Conservation (phyloP, 2,888 invertebrate genomes). For the Lamellibrachia satsuma region DNA sequence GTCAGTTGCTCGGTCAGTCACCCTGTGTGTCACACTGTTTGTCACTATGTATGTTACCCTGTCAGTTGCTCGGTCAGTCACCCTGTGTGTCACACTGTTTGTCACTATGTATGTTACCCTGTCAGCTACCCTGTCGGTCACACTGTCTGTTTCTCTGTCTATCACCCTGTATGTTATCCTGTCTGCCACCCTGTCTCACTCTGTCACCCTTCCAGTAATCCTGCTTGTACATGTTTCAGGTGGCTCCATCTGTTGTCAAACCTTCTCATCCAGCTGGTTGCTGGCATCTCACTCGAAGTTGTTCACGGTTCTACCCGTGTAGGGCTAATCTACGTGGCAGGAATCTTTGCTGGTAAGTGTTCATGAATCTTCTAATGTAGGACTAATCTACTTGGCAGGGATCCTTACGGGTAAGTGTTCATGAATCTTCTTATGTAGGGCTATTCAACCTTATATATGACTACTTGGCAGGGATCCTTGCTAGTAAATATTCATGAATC, state of each 20-base stretch:
- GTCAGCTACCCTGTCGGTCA: too few relatives aligned
- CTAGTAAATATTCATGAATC: background rate
- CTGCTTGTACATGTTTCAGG: conserved; percentile 26
- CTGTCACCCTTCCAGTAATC: background rate
- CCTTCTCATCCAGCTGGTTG: conserved; percentile 89
- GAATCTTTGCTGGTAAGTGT: conserved; percentile 73
- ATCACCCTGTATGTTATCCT: background rate
- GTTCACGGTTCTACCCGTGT: conserved; percentile 81
- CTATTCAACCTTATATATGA: conserved; percentile 72
- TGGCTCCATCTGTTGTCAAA: conserved; percentile 81
- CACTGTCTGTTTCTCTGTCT: too few relatives aligned
- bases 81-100: too few relatives aligned
- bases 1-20: too few relatives aligned
- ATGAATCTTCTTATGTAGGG: conserved; percentile 44
- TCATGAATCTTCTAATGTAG: background rate
- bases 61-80: too few relatives aligned
- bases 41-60: too few relatives aligned
- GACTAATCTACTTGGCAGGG: conserved; percentile 78
- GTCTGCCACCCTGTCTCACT: background rate
- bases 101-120: too few relatives aligned
- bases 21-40: too few relatives aligned
- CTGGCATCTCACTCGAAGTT: conserved; percentile 92
- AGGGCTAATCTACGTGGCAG: conserved; percentile 77
- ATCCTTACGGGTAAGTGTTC: conserved; percentile 72
- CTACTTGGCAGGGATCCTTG: conserved; percentile 66